phyloP scores from a whole-genome alignment of 2,888 invertebrate species.

The Diarsia brunnea region DNA sequence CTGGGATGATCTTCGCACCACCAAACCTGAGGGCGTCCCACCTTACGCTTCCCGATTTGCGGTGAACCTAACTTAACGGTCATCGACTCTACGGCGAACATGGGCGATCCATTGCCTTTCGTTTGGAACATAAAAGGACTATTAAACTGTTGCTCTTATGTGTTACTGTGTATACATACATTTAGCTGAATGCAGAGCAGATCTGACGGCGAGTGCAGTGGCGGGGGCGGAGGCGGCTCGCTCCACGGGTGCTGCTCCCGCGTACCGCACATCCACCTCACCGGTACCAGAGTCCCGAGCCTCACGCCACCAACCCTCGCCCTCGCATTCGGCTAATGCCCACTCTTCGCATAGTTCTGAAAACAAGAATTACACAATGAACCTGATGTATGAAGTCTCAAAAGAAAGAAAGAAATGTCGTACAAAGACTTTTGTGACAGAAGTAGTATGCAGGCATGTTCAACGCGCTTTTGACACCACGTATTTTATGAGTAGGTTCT shows the following conservation, averaged over 20 bases:
- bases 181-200: constrained; percentile 93
- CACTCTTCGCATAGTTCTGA: constrained; percentile 93
- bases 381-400: neutral
- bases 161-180: constrained; percentile 71
- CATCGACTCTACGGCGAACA: neutral
- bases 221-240: constrained; percentile 94
- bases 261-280: constrained; percentile 94
- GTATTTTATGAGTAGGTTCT: neutral
- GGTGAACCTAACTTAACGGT: neutral
- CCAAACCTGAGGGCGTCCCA: neutral
- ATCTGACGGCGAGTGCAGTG: constrained; percentile 95
- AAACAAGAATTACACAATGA: constrained; percentile 43
- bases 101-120: neutral
- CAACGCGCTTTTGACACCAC: neutral
- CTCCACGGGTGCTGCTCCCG: constrained; percentile 95
- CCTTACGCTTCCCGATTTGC: neutral
- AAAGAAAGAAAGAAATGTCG: too few species aligned
- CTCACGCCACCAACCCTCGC: constrained; percentile 89
- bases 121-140: neutral
- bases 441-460: neutral
- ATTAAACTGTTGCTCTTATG: neutral
- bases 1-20: neutral
- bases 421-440: neutral
- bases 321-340: constrained; percentile 92
- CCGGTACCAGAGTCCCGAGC: constrained; percentile 87